Evolutionary conservation across 1,140 invertebrate genomes (phyloP), one percentile per base, ranked within the genome.

Genomic region (Leptonema lineaticorne): DNA sequence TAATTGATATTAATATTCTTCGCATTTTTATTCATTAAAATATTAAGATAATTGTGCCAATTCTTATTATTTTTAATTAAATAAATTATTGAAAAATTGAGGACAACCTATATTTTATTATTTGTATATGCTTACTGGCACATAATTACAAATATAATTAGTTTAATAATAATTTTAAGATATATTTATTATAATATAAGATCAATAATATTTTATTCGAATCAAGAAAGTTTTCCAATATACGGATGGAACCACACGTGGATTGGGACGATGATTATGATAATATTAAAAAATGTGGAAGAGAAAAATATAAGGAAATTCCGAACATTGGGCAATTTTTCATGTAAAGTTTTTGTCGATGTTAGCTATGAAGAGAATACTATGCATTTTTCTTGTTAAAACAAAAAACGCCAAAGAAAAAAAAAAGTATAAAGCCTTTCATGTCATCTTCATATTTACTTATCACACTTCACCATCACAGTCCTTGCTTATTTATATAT

Each of bases 401-500:
- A n/a, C n/a, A n/a, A n/a, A n/a, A n/a, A n/a, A n/a, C n/a, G 5
- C 11, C 48, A 33, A 16, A 37, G 33, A 37, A 62, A 60, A 60
- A 62, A 30, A 26, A 62, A 62, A 62, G 59, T 62, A 62, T 62
- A 62, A 37, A 62, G 59, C 59, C 59, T 62, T 62, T 62, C 59
- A 62, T 62, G 11, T 41, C 59, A 62, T 24, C 18, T n/a, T 62
- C 24, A 45, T 30, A 30, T 26, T 53, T 62, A 33, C 41, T 62
- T 33, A 41, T 45, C 6, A 28, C 56, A 48, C 46, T 60, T 68
- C 57, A 50, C 28, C 22, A 41, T 68, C 22, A 65, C 68, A 69
- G 56, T 69, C 68, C 68, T 28, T 66, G 68, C 68, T 69, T 69
- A 45, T n/a, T n/a, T n/a, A n/a, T n/a, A n/a, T n/a, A n/a, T n/a